These are phyloP conservation scores for Sapajus apella DNA, from an alignment of 2,113 vertebrate species.

Conservation along the genomic window DNA sequence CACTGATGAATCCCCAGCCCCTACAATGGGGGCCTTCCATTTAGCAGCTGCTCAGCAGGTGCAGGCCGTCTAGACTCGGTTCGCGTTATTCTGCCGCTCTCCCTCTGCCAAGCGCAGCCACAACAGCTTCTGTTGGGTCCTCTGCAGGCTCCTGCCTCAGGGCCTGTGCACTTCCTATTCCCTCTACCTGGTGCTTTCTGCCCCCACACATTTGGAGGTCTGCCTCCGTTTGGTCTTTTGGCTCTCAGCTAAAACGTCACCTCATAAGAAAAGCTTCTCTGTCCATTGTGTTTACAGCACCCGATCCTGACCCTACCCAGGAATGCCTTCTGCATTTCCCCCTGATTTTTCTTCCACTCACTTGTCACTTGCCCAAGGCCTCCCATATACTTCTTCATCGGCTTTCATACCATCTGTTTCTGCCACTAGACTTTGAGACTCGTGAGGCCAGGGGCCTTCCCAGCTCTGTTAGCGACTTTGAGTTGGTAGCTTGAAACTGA, in stretches of 20 bases:
- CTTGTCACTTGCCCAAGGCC: neutral
- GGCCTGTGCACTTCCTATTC: neutral
- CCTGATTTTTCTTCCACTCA: neutral
- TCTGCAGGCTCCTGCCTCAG: neutral
- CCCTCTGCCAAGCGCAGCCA: neutral
- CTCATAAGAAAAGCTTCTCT: neutral
- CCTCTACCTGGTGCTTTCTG: neutral
- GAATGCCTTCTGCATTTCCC: neutral
- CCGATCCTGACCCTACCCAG: neutral
- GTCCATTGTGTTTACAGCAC: neutral
- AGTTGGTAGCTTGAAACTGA: neutral
- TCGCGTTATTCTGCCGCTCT: neutral
- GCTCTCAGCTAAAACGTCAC: neutral
- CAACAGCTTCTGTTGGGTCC: neutral
- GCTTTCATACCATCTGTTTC: neutral
- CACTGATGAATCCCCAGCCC: neutral
- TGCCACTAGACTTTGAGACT: neutral
- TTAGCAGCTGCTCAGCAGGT: neutral
- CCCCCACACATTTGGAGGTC: neutral
- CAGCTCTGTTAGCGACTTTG: accelerated
- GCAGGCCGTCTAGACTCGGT: neutral
- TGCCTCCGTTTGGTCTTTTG: neutral
- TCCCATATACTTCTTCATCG: neutral
- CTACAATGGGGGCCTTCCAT: neutral
- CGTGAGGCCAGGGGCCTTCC: neutral